These are phyloP conservation scores for Micronisus gabar DNA, from an alignment of 2,113 vertebrate species.

Conservation along the genomic window DNA sequence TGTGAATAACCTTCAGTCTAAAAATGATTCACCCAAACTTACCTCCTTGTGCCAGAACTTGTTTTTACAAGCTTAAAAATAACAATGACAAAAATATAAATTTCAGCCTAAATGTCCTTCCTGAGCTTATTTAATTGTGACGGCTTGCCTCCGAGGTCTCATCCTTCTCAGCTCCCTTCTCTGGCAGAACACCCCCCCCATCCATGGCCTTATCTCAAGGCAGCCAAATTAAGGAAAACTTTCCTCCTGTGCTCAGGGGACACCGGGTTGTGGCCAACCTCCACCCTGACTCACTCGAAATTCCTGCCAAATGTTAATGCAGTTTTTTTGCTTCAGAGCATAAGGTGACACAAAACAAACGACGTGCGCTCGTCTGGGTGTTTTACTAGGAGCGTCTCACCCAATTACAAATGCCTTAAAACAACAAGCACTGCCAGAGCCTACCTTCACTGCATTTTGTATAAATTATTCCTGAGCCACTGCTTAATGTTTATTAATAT, in stretches of 20 bases:
- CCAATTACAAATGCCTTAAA: not conserved
- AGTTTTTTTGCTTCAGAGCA: not conserved
- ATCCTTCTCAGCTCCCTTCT: not conserved
- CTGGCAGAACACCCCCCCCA: not conserved
- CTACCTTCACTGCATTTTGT: not conserved
- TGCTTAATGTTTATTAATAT: not conserved
- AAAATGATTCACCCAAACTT: not conserved
- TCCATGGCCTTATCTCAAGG: not conserved
- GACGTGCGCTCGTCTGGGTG: accelerated
- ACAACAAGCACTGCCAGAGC: not conserved
- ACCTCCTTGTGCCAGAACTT: not conserved
- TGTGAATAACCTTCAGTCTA: not conserved
- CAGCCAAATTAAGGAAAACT: not conserved
- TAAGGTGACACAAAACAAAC: not conserved
- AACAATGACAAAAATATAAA: not conserved
- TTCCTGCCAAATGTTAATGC: not conserved
- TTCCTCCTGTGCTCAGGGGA: not conserved
- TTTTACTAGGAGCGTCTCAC: not conserved
- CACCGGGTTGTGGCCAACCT: accelerated
- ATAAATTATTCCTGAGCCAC: not conserved
- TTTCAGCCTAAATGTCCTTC: not conserved
- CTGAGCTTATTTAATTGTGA: not conserved
- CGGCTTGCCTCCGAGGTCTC: not conserved
- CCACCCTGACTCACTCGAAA: accelerated
- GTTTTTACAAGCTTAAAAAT: not conserved